Conservation (phyloP, 2,113 vertebrate genomes). For the Acanthochromis polyacanthus region DNA sequence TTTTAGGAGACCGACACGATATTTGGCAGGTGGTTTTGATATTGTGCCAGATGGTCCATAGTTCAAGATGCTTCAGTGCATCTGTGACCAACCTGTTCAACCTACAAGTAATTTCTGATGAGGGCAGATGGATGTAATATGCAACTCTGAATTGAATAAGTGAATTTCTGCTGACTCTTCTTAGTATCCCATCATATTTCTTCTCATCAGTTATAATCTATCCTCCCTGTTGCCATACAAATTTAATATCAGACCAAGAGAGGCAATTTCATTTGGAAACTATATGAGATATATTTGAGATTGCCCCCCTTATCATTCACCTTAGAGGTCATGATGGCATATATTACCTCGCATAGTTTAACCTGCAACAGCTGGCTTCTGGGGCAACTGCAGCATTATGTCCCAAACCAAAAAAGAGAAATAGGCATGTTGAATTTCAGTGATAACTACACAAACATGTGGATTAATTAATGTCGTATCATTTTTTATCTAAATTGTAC, state of each 20-base stretch:
- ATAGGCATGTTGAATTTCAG: background rate
- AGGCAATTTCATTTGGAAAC: conserved; percentile 1
- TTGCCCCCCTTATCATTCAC: background rate
- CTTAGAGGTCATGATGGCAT: background rate
- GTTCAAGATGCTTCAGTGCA: too few species aligned
- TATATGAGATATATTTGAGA: background rate
- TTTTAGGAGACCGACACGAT: too few species aligned
- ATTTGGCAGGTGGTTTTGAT: too few species aligned
- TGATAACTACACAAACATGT: background rate
- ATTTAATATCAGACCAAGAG: background rate
- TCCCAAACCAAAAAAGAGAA: background rate
- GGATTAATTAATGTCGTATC: background rate
- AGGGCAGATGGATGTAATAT: background rate
- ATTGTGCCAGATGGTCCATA: too few species aligned
- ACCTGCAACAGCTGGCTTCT: background rate
- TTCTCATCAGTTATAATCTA: background rate
- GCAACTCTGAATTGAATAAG: conserved; percentile 9
- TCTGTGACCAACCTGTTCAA: conserved; percentile 1
- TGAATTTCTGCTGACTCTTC: conserved; percentile 1
- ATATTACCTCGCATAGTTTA: background rate
- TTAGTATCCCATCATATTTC: background rate
- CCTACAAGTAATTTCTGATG: background rate
- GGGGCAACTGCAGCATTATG: background rate
- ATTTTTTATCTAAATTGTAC: too few species aligned
- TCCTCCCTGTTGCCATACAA: conserved; percentile 2